Evolutionary conservation across 64 coral and sea anemone species (phyloP).

Genomic region (Pocillopora damicornis): DNA sequence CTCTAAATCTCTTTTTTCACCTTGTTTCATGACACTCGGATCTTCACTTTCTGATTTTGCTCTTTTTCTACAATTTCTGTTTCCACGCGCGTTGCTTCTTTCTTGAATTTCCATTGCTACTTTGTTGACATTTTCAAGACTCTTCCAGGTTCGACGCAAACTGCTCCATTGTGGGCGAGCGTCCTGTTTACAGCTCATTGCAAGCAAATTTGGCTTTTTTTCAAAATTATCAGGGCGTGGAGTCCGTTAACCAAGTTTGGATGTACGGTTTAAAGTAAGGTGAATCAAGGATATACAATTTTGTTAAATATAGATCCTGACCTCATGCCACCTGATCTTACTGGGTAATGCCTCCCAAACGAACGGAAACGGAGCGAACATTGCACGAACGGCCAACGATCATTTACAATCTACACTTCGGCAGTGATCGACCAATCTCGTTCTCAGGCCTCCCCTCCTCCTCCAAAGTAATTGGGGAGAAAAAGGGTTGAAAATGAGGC

Average conservation of each 20-base stretch:
- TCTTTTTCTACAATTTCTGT: neutral
- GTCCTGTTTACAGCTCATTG: slow-evolving; percentile 31
- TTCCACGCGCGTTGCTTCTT: slow-evolving; percentile 22
- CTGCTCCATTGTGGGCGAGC: neutral
- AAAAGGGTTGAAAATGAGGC: too few relatives aligned
- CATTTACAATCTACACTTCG: neutral
- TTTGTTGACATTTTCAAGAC: slow-evolving; percentile 87
- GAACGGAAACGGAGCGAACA: neutral
- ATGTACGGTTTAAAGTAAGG: neutral
- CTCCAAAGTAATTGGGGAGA: too few relatives aligned
- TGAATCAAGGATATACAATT: neutral
- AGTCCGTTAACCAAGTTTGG: neutral
- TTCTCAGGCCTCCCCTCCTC: too few relatives aligned
- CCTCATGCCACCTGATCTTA: slow-evolving; percentile 18
- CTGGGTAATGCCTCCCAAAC: neutral
- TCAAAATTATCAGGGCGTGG: slow-evolving; percentile 26
- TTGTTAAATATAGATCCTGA: slow-evolving; percentile 28
- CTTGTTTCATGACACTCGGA: slow-evolving; percentile 14
- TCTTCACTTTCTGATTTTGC: slow-evolving; percentile 53
- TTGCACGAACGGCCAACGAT: neutral
- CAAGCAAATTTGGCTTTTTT: slow-evolving; percentile 8
- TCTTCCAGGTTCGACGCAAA: slow-evolving; percentile 67
- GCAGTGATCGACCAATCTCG: neutral
- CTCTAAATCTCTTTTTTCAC: slow-evolving; percentile 38
- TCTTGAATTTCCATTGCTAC: slow-evolving; percentile 79